phyloP scores from a whole-genome alignment of 2,797 vertebrate species.

The Microchirus variegatus region DNA sequence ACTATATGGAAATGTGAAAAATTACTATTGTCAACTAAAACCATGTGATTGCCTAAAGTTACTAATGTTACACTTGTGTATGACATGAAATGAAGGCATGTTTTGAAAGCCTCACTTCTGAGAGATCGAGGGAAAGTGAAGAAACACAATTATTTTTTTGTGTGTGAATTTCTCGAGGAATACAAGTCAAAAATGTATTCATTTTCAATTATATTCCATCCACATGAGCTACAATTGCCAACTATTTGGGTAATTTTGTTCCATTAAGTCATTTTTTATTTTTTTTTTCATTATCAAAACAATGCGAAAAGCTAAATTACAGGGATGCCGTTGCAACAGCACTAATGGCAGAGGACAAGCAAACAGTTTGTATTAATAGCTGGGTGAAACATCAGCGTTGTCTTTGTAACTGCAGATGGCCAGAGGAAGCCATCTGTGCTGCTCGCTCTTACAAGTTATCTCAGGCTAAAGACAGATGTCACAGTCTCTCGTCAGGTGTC shows the following conservation, averaged over 20 bases:
- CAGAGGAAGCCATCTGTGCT: neutral
- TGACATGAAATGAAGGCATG: neutral
- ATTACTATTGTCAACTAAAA: constrained; percentile 36
- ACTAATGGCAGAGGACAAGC: neutral
- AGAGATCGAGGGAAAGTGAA: too few relatives aligned
- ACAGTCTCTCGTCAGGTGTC: constrained; percentile 1
- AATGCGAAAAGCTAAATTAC: neutral
- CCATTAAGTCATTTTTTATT: too few relatives aligned
- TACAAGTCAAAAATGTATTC: too few relatives aligned
- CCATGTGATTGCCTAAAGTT: constrained; percentile 11
- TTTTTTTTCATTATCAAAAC: too few relatives aligned
- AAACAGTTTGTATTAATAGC: constrained; percentile 9
- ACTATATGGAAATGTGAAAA: constrained; percentile 47
- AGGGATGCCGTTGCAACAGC: neutral
- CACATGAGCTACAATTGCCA: too few relatives aligned
- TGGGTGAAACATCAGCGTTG: constrained; percentile 1
- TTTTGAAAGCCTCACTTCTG: constrained; percentile 4
- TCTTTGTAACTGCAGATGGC: constrained; percentile 14
- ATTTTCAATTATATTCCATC: neutral
- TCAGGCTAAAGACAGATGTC: neutral
- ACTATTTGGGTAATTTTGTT: too few relatives aligned
- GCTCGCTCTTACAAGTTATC: neutral
- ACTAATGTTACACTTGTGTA: constrained; percentile 3
- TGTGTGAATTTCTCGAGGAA: too few relatives aligned
- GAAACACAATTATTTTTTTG: too few relatives aligned